A percentile compares a stretch with the other conserved stretches of the same genome.
Evolutionary conservation across 2,113 vertebrate genomes (phyloP).

Genomic region (Caretta caretta): DNA sequence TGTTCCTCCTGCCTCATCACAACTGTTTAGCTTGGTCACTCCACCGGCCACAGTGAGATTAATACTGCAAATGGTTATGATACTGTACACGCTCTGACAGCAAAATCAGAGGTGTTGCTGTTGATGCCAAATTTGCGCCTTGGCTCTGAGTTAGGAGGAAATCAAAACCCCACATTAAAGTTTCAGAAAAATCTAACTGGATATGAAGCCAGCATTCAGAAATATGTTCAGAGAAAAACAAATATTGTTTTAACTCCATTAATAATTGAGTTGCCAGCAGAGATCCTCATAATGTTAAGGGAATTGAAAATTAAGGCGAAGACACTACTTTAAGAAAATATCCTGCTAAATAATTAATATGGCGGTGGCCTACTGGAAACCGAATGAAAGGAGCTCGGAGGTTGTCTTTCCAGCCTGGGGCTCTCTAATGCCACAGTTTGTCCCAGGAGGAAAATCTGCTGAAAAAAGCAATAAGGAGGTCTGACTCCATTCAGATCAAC

Average conservation of each 20-base stretch:
- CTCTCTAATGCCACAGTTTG: slow-evolving; percentile 28
- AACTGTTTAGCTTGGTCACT: slow-evolving; percentile 33
- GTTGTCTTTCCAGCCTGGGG: slow-evolving; percentile 35
- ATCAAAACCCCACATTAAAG: slow-evolving; percentile 62
- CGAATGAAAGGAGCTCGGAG: slow-evolving; percentile 27
- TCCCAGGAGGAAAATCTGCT: not conserved
- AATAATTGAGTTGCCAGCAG: slow-evolving; percentile 81
- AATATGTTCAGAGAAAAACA: slow-evolving; percentile 77
- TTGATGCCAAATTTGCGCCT: not conserved
- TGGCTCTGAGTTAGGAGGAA: slow-evolving; percentile 25
- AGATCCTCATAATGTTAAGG: slow-evolving; percentile 74
- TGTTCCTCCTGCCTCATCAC: slow-evolving; percentile 28
- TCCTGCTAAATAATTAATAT: slow-evolving; percentile 77
- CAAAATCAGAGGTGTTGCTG: slow-evolving; percentile 33
- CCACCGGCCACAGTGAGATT: not conserved
- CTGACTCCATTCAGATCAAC: not conserved
- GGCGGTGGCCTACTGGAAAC: slow-evolving; percentile 29
- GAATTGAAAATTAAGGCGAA: slow-evolving; percentile 84
- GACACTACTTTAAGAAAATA: slow-evolving; percentile 75
- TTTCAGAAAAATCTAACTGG: slow-evolving; percentile 43
- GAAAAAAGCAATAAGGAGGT: not conserved
- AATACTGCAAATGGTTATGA: not conserved
- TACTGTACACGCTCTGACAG: not conserved
- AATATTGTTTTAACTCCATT: slow-evolving; percentile 82
- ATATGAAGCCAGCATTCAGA: slow-evolving; percentile 62